A percentile compares a stretch with the other conserved stretches of the same genome.
phyloP scores from a whole-genome alignment of 2,113 vertebrate species.

The Pleuronectes platessa region DNA sequence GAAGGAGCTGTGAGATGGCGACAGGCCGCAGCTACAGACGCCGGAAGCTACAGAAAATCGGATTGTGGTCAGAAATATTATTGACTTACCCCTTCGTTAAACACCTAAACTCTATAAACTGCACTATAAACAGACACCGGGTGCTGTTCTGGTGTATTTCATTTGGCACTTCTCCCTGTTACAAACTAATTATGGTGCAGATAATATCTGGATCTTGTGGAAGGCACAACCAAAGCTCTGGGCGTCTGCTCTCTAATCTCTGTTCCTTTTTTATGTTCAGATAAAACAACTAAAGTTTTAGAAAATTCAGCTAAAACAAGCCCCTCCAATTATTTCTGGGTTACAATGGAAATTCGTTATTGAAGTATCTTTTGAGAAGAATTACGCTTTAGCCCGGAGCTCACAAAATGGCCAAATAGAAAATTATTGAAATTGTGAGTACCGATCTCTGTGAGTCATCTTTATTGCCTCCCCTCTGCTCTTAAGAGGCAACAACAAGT shows the following conservation, averaged over 20 bases:
- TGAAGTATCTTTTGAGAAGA: slow-evolving; percentile 69
- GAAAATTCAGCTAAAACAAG: slow-evolving; percentile 44
- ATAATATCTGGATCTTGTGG: neutral
- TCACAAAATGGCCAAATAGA: slow-evolving; percentile 78
- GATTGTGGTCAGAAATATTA: neutral
- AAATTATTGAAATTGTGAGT: slow-evolving; percentile 82
- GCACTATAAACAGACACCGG: neutral
- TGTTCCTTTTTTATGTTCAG: slow-evolving; percentile 19
- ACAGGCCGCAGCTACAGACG: neutral
- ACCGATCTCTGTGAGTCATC: slow-evolving; percentile 80
- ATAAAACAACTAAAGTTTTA: slow-evolving; percentile 44
- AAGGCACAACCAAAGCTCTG: neutral
- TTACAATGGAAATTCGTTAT: slow-evolving; percentile 70
- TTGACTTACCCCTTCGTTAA: neutral
- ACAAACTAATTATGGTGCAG: neutral
- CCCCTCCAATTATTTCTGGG: slow-evolving; percentile 56
- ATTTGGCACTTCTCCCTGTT: neutral
- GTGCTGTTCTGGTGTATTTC: neutral
- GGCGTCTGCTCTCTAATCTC: neutral
- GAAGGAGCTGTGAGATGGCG: no score
- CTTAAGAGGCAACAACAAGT: slow-evolving; percentile 70
- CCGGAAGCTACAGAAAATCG: neutral
- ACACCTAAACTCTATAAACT: neutral
- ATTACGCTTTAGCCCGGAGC: slow-evolving; percentile 72
- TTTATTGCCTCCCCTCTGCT: slow-evolving; percentile 78